Evolutionary conservation across 2,888 invertebrate species (phyloP).

Genomic region (Lamellibrachia columna): DNA sequence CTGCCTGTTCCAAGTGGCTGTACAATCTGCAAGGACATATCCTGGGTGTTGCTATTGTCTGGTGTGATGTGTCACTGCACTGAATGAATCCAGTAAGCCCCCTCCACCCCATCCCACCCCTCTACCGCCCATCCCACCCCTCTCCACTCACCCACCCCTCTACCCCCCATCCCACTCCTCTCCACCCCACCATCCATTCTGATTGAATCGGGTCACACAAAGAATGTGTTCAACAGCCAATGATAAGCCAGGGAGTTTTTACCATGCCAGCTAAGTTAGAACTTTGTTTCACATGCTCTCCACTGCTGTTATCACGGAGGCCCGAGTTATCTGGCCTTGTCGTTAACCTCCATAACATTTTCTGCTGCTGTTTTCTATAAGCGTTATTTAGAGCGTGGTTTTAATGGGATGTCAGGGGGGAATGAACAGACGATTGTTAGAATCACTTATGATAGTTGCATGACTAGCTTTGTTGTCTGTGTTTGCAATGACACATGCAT

Average conservation of each 20-base stretch:
- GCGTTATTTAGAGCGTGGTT: not conserved
- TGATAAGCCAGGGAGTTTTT: not conserved
- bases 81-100: not conserved
- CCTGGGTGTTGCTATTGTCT: not conserved
- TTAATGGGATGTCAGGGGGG: not conserved
- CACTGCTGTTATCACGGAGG: not conserved
- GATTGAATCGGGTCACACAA: not conserved
- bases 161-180: not conserved
- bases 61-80: not conserved
- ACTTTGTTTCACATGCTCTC: not conserved
- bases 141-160: not conserved
- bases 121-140: not conserved
- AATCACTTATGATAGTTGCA: not conserved
- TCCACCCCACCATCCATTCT: too few relatives aligned
- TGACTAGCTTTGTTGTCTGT: not conserved
- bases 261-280: not conserved
- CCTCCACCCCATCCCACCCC: not conserved
- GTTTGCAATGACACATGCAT: not conserved
- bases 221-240: conserved; percentile 9
- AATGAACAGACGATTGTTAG: not conserved
- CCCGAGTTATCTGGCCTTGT: not conserved
- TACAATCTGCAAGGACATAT: not conserved
- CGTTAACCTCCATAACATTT: not conserved
- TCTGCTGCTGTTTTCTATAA: not conserved
- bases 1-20: not conserved